phyloP scores from a whole-genome alignment of 2,888 invertebrate genomes.

The Mechanitis messenoides region DNA sequence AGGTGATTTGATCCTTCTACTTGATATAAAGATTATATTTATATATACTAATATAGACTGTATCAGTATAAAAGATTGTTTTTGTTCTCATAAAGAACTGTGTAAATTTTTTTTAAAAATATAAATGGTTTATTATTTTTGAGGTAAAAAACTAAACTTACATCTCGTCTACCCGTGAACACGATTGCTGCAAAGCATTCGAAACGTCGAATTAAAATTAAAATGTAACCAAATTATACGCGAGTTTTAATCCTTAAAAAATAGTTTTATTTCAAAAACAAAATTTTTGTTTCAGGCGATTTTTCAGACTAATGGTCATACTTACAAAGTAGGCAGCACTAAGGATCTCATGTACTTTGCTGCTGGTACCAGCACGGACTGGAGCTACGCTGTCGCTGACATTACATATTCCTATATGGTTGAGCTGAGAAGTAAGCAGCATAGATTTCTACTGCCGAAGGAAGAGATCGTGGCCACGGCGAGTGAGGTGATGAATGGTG shows the following conservation, averaged over 20 bases:
- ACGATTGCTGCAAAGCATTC: too few relatives aligned
- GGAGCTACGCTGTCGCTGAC: constrained; percentile 59
- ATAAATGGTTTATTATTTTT: too few relatives aligned
- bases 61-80: too few relatives aligned
- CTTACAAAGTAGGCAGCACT: constrained; percentile 67
- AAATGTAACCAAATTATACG: too few relatives aligned
- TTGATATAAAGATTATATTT: constrained; percentile 1
- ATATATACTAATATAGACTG: neutral
- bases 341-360: constrained; percentile 70
- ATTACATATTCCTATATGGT: constrained; percentile 67
- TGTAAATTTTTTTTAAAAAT: too few relatives aligned
- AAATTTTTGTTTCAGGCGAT: constrained; percentile 47
- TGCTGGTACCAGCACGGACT: constrained; percentile 60
- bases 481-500: constrained; percentile 47
- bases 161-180: too few relatives aligned
- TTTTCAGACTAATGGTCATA: constrained; percentile 47
- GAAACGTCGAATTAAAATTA: too few relatives aligned
- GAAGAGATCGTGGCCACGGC: constrained; percentile 56
- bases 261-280: too few relatives aligned
- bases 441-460: constrained; percentile 59
- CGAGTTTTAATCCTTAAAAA: too few relatives aligned
- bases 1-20: constrained; percentile 37
- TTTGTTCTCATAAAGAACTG: too few relatives aligned
- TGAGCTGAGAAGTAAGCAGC: constrained; percentile 56
- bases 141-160: too few relatives aligned